These are phyloP conservation scores for Rhyacichthys aspro DNA, from an alignment of 2,797 vertebrate genomes.

Conservation along the genomic window DNA sequence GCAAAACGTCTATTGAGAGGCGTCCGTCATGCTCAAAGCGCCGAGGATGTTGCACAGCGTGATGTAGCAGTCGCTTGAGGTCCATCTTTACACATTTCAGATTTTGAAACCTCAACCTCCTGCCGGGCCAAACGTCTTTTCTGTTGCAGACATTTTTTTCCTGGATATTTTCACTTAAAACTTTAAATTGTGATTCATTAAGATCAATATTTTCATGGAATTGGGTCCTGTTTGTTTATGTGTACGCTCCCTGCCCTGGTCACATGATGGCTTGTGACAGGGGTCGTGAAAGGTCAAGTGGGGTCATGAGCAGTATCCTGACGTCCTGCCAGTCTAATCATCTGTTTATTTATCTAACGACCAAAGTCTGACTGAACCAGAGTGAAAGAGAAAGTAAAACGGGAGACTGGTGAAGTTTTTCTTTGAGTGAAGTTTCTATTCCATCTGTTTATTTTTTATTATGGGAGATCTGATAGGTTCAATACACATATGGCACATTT, in stretches of 20 bases:
- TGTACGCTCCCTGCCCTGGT: slow-evolving; percentile 54
- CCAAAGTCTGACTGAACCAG: slow-evolving; percentile 35
- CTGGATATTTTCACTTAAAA: too few relatives aligned
- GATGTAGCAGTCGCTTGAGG: not conserved
- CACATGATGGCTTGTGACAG: slow-evolving; percentile 83
- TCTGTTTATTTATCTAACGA: slow-evolving; percentile 75
- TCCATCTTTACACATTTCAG: not conserved
- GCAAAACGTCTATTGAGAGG: slow-evolving; percentile 38
- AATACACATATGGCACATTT: slow-evolving; percentile 4
- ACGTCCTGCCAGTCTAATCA: slow-evolving; percentile 77
- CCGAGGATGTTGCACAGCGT: slow-evolving; percentile 5
- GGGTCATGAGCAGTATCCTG: slow-evolving; percentile 80
- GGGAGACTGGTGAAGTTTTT: slow-evolving; percentile 45
- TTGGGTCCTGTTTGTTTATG: slow-evolving; percentile 2
- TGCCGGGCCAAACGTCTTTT: too few relatives aligned
- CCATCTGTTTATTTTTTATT: slow-evolving; percentile 7
- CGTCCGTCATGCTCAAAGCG: slow-evolving; percentile 42
- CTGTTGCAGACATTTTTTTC: too few relatives aligned
- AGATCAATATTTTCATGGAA: not conserved
- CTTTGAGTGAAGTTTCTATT: slow-evolving; percentile 2
- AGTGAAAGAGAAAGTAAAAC: slow-evolving; percentile 43
- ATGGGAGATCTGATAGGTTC: not conserved
- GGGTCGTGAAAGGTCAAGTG: slow-evolving; percentile 82
- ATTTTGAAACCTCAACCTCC: too few relatives aligned
- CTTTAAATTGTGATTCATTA: not conserved